phyloP scores from a whole-genome alignment of 2,113 vertebrate species.

The Sceloporus tristichus region DNA sequence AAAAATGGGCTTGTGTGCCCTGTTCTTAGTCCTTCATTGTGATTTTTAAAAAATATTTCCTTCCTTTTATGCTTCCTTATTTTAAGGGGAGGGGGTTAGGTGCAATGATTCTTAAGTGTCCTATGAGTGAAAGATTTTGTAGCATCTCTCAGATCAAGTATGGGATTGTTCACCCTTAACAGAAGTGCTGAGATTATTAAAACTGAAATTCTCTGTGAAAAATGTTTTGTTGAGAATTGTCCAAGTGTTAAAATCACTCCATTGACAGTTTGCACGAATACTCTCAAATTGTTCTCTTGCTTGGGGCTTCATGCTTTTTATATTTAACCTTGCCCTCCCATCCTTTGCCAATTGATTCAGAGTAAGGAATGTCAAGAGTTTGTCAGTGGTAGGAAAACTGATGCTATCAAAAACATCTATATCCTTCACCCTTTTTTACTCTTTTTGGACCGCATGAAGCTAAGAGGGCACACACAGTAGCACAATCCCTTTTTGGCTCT shows the following conservation, averaged over 20 bases:
- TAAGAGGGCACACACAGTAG: neutral
- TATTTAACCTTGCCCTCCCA: neutral
- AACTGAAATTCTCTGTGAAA: constrained; percentile 9
- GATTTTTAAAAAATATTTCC: neutral
- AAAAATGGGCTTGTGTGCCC: neutral
- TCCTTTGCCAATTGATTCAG: constrained; percentile 2
- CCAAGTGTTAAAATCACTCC: constrained; percentile 29
- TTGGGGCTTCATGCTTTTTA: constrained; percentile 17
- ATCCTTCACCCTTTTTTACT: neutral
- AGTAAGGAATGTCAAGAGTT: neutral
- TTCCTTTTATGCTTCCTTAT: neutral
- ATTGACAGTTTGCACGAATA: neutral
- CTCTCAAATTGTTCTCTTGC: neutral
- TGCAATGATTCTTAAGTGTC: neutral
- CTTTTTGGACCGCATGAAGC: constrained; percentile 41
- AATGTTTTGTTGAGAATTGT: constrained; percentile 8
- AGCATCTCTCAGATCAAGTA: neutral
- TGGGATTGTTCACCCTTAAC: constrained; percentile 10
- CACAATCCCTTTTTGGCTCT: neutral
- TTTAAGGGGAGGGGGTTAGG: neutral
- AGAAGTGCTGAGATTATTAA: neutral
- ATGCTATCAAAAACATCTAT: neutral
- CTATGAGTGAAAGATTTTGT: neutral
- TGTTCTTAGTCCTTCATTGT: neutral
- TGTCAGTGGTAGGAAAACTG: neutral